Evolutionary conservation across 2,113 vertebrate genomes (phyloP), one percentile per base, ranked within the genome.

Genomic region (rat (Rattus norvegicus)): DNA sequence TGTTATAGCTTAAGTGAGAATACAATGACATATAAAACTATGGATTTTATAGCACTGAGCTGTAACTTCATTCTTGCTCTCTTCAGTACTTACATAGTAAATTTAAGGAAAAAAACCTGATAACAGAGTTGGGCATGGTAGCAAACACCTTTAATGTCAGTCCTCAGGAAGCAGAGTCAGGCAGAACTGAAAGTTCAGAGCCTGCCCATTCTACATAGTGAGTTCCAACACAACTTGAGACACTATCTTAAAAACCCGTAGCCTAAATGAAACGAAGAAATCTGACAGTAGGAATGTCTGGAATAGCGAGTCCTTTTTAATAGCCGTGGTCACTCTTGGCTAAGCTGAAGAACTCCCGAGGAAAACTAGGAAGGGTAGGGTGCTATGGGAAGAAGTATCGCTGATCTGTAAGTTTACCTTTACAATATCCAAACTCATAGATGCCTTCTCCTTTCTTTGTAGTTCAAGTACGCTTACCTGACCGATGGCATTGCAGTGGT

Each of bases 401-500:
- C 8, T 83, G 47, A 88, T 90, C 52, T 30, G 39, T 88, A 93
- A 87, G 49, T 28, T 24, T 88, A 49, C 13, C 16, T 88, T 90
- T 13, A 24, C 3, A 95, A 95, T 24, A 65, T 28, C 89, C 90
- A 95, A 73, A 90, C 98, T 98, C 94, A 92, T 2, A 59, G 63
- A 87, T 67, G 9, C 52, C 86, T 84, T 54, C 63, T 98, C 95
- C 98, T 98, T 33, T 49, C 49, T 67, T 98, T 98, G 47, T 99
- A 99, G 98, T 96, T 98, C 93, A 97, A 98, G 94, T 87, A 98
- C 72, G 67, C 97, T 98, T 97, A 98, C 97, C 92, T 98, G 98
- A 98, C 96, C 98, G 98, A 98, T 98, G 98, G 98, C 95, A 97
- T 98, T 97, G 98, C 98, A 95, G 98, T 98, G 98, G 98, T 99